Conservation (phyloP, 2,113 vertebrate genomes). For the Trematomus loennbergii region DNA sequence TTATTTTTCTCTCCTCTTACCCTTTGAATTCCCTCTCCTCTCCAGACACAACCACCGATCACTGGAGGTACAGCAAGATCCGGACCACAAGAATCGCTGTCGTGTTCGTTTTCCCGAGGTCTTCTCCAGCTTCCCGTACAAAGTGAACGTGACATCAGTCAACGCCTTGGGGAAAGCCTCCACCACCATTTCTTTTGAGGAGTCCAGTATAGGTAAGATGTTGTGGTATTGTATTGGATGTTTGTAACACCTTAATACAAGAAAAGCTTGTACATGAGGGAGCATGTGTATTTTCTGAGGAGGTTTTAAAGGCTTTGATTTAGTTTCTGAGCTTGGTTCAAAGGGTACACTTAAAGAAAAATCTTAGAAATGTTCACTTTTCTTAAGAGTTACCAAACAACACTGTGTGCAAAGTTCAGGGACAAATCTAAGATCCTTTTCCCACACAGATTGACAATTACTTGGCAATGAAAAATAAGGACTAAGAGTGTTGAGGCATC, state of each 20-base stretch:
- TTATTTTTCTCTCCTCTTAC: not conserved
- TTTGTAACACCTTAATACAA: not conserved
- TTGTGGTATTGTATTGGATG: not conserved
- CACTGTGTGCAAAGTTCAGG: not conserved
- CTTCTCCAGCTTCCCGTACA: constrained; percentile 94
- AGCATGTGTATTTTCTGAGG: not conserved
- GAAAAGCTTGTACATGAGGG: no score
- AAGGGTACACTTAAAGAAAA: constrained; percentile 18
- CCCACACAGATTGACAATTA: constrained; percentile 27
- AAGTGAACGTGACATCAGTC: constrained; percentile 92
- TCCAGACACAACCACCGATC: constrained; percentile 89
- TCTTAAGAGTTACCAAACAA: not conserved
- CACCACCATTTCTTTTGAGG: constrained; percentile 89
- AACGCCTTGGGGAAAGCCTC: constrained; percentile 91
- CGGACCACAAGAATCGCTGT: constrained; percentile 93
- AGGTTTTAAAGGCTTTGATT: constrained; percentile 22
- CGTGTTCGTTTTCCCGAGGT: constrained; percentile 94
- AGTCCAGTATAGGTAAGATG: constrained; percentile 91
- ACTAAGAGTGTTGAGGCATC: constrained; percentile 39
- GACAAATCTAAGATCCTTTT: constrained; percentile 15
- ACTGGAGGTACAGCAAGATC: constrained; percentile 90
- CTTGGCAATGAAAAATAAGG: constrained; percentile 40
- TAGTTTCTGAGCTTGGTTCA: constrained; percentile 7
- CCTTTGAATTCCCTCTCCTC: not conserved
- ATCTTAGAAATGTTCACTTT: not conserved